Evolutionary conservation across 2,113 vertebrate species (phyloP).

Genomic region (Corythaixoides concolor): DNA sequence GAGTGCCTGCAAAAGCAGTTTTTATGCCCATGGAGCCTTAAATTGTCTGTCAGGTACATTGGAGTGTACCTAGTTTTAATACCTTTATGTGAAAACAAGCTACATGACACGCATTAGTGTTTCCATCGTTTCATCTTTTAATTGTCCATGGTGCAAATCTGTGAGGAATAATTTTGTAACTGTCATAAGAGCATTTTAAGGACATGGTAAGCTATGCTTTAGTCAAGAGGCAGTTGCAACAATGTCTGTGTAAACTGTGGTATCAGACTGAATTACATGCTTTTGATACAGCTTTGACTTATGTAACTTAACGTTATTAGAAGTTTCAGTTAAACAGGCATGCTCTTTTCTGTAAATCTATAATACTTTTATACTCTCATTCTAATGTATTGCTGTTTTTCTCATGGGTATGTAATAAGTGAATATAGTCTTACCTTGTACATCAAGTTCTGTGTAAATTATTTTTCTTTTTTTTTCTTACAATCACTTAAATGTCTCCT

Average conservation of each 20-base stretch:
- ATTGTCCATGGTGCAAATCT: background rate
- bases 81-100: background rate
- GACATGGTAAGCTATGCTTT: background rate
- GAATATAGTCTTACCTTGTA: background rate
- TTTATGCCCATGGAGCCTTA: background rate
- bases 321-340: background rate
- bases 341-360: background rate
- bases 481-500: background rate
- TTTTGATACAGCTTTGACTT: background rate
- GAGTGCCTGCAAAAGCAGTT: background rate
- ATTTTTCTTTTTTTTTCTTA: too few species aligned
- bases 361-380: background rate
- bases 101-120: background rate
- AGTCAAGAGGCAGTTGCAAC: background rate
- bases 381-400: background rate
- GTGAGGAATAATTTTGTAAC: background rate
- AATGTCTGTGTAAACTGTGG: background rate
- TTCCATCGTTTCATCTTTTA: background rate
- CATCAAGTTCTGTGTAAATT: background rate
- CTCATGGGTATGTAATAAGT: background rate
- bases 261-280: background rate
- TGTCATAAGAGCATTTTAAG: background rate
- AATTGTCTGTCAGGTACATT: background rate
- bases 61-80: background rate
- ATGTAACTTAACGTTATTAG: fast-evolving